phyloP scores from a whole-genome alignment of 2,113 vertebrate species.

The Sceloporus undulatus region DNA sequence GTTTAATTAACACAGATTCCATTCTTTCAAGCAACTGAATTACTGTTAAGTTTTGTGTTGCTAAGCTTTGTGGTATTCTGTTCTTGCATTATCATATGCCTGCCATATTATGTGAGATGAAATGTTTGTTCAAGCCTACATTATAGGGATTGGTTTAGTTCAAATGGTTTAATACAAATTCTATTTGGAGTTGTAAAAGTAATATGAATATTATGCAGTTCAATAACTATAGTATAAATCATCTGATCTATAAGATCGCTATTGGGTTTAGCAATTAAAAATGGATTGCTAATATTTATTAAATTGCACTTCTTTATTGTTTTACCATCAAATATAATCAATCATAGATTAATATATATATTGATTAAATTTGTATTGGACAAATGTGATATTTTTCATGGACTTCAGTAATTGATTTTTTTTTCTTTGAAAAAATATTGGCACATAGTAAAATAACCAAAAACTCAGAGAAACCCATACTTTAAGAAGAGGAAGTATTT shows the following conservation, averaged over 20 bases:
- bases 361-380: slow-evolving; percentile 22
- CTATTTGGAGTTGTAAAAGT: slow-evolving; percentile 13
- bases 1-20: slow-evolving; percentile 59
- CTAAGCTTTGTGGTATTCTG: slow-evolving; percentile 51
- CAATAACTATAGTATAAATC: neutral
- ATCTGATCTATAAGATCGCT: slow-evolving; percentile 25
- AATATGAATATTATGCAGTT: slow-evolving; percentile 18
- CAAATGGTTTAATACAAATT: slow-evolving; percentile 34
- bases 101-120: slow-evolving; percentile 31
- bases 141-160: slow-evolving; percentile 17
- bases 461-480: slow-evolving; percentile 26
- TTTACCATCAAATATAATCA: slow-evolving; percentile 4
- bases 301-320: slow-evolving; percentile 29
- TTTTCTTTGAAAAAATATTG: slow-evolving; percentile 1
- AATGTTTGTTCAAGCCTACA: slow-evolving; percentile 34
- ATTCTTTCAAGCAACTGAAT: slow-evolving; percentile 50
- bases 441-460: neutral
- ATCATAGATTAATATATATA: neutral
- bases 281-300: neutral
- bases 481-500: slow-evolving; percentile 35
- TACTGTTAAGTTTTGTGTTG: slow-evolving; percentile 38
- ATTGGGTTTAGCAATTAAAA: slow-evolving; percentile 15
- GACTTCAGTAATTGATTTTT: slow-evolving; percentile 7
- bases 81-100: slow-evolving; percentile 44
- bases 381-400: slow-evolving; percentile 31